Evolutionary conservation across 2,888 invertebrate genomes (phyloP), one percentile per base, ranked within the genome.

Genomic region (Timema podura): DNA sequence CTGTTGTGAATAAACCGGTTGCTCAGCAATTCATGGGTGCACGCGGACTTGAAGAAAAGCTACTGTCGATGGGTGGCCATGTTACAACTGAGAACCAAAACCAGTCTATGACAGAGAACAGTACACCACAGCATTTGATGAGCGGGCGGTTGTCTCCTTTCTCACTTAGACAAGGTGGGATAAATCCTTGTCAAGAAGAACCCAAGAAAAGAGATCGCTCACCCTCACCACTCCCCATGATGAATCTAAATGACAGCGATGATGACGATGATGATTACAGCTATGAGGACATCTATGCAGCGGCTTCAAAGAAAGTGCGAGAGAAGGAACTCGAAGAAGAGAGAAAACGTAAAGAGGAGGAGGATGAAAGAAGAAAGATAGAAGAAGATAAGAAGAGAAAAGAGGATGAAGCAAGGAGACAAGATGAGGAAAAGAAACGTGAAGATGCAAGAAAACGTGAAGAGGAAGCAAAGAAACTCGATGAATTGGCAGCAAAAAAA

Each of bases 221-320:
- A 6, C 11, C 11, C 44, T 45, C 11, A 6, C 61, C 15, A 11
- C 11, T 45, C 15, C 11, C 51, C 11, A 51, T 11, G 11, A 61
- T 30, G 8, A 7, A 9, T 15, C 45, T 44, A 48, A 30, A 73
- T 74, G 57, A 80, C 80, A 6, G 80, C 0, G 68, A 71, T 45
- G 88, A 86, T 68, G 85, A 87, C 74, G 91, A 91, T 70, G 89
- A 89, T 71, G 92, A 93, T 77, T 93, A 93, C 76, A 87, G 89
- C n/a, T 91, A 90, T 73, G 92, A 92, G 75, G 93, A 93, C 79
- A 91, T 92, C 61, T 90, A 91, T 76, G 88, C 90, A 79, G 90
- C 90, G 0, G 92, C 89, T 0, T 89, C 88, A 0, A 87, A 88
- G 76, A 92, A 91, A 77, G 88, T 92, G 0, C 88, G 85, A 74